Evolutionary conservation across 2,888 invertebrate species (phyloP), one percentile per base, ranked within the genome.

Genomic region (Saturnia pavonia): DNA sequence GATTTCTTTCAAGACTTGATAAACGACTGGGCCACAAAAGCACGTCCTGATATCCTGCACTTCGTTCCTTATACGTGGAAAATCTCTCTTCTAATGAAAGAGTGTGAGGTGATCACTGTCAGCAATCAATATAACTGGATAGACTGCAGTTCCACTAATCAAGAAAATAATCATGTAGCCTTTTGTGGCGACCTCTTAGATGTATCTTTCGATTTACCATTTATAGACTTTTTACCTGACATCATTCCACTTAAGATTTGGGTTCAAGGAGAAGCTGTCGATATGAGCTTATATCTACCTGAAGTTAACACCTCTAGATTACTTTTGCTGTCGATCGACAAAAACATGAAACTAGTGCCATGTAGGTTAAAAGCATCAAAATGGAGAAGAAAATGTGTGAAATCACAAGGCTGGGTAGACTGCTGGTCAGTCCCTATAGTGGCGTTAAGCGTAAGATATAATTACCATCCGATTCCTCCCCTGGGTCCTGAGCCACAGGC

Each of bases 61-160:
- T 99, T 99, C 92, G 97, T 99, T 70, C 99, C 99, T 1, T 99
- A 99, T 89, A 98, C 98, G 0, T 99, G 99, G 97, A 97, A 97
- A 85, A 97, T 99, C 82, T 97, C 97, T 74, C 94, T 99, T 73
- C 94, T 98, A 12, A 91, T 99, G 34, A 99, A 99, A 88, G 98
- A 99, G 89, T 99, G 99, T 90, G 99, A 99, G 91, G 95, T 99
- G 22, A 95, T 99, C 1, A 97, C 98, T 63, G 94, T 98, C 22
- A 97, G 98, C 82, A 99, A 99, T 91, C 98, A 99, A 86, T 98
- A 98, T 89, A 99, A 99, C 90, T 99, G 99, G 99, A 97, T 99
- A 77, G 99, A 99, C 90, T 99, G 99, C 82, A 98, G 98, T 70
- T 98, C 98, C 42, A 98, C 98, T 69, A 97, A 98, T 80, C 98